Evolutionary conservation across 2,888 invertebrate species (phyloP), one percentile per base, ranked within the genome.

Genomic region (Hesperia comma): DNA sequence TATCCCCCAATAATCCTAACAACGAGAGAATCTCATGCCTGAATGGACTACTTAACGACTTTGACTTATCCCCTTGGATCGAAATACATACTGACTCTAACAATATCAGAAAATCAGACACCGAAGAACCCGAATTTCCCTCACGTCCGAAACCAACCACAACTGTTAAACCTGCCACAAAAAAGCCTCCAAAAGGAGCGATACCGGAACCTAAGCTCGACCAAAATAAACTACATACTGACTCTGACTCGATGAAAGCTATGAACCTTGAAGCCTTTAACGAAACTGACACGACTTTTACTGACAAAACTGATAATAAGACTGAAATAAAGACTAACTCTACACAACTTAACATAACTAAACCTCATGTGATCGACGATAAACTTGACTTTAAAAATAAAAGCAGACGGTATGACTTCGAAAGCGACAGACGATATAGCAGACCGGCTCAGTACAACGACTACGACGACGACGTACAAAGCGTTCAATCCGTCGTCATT

Each of bases 1-100:
- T 96, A 6, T 90, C 94, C 8, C 83, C 94, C 0, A 95, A 95
- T 75, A 88, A 92, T 64, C 83, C 93, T 62, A 93, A 94, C 75
- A 96, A 96, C 75, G 84, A 87, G 58, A 87, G 95, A 64, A 81
- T 94, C 49, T 83, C 94, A 0, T 96, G 96, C 76, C 79, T 87
- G 21, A 92, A 93, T 73, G 87, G 91, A 57, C 77, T 94, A 1
- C 84, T 94, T 0, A 93, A 93, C 61, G 93, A 93, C 77, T 93
- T 95, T 71, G 94, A 95, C 80, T 81, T 96, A 57, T 90, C 91
- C 0, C 93, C 94, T 0, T 95, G 95, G 95, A 83, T 85, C 7
- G 95, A 95, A 83, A 80, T 92, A 61, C 83, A 81, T 72, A 80
- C 81, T 1, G 86, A 87, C 69, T 82, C 83, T 40, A 83, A 85